These are phyloP conservation scores for Rhyacophila brunnea DNA, from an alignment of 1,140 invertebrate genomes.

Conservation along the genomic window DNA sequence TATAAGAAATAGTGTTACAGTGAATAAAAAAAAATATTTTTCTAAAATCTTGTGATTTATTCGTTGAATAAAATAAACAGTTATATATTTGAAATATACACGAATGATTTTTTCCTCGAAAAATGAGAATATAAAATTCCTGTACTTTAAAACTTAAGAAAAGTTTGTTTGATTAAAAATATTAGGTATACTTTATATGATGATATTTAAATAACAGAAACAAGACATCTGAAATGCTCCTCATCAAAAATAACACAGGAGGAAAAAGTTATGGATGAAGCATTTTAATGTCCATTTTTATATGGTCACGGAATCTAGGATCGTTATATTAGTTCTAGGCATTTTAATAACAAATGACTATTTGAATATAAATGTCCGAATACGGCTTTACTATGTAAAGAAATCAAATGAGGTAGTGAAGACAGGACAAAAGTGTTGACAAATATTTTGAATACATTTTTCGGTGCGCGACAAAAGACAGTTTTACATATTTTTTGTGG, in stretches of 20 bases:
- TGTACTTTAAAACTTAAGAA: too few species aligned
- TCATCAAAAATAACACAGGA: slow-evolving; percentile 1
- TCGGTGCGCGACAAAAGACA: slow-evolving; percentile 8
- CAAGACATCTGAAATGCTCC: background rate
- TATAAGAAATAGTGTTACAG: too few species aligned
- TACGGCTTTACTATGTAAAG: background rate
- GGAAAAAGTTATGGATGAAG: slow-evolving; percentile 2
- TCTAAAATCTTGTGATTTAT: too few species aligned
- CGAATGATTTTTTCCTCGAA: too few species aligned
- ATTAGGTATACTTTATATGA: too few species aligned
- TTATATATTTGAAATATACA: too few species aligned
- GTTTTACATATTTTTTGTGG: slow-evolving; percentile 15
- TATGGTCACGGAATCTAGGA: slow-evolving; percentile 7
- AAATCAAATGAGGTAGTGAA: background rate
- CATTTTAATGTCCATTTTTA: slow-evolving; percentile 8
- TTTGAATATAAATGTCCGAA: background rate
- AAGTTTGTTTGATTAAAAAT: too few species aligned
- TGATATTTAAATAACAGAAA: too few species aligned
- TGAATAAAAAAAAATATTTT: too few species aligned
- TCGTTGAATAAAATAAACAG: too few species aligned
- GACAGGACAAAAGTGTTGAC: slow-evolving; percentile 24
- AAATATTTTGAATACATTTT: slow-evolving; percentile 32
- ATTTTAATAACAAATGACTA: slow-evolving; percentile 23
- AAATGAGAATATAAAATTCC: too few species aligned
- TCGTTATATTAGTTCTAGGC: slow-evolving; percentile 13